phyloP scores from a whole-genome alignment of 1,140 invertebrate genomes.

The Ctenoplectra terminalis region DNA sequence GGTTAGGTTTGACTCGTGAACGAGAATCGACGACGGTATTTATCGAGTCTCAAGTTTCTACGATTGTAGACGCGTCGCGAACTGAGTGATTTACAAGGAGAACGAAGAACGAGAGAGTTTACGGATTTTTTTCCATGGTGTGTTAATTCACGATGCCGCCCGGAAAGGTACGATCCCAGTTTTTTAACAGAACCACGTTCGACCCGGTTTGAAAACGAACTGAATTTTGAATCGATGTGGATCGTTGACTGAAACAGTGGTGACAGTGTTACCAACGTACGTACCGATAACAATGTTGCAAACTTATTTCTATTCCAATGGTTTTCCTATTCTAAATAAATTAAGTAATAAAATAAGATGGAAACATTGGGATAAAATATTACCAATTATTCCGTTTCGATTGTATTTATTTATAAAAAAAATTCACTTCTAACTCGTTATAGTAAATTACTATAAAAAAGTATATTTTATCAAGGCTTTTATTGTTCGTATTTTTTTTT shows the following conservation, averaged over 20 bases:
- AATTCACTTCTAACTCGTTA: too few species aligned
- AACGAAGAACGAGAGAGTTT: not conserved
- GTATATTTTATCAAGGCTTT: not conserved
- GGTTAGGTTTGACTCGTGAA: not conserved
- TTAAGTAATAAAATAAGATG: too few species aligned
- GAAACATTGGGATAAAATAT: too few species aligned
- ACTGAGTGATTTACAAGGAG: not conserved
- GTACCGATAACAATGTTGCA: not conserved
- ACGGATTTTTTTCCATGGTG: not conserved
- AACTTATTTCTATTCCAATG: too few species aligned
- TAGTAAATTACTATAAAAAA: too few species aligned
- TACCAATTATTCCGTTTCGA: too few species aligned
- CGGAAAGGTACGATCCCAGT: not conserved
- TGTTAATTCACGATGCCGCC: not conserved
- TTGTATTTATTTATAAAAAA: too few species aligned
- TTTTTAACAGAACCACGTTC: not conserved
- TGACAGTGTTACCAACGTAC: not conserved
- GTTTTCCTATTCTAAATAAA: too few species aligned
- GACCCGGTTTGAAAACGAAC: not conserved
- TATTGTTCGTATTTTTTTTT: conserved; percentile 6
- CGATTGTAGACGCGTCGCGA: not conserved
- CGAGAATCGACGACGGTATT: not conserved
- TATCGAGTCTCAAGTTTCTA: not conserved
- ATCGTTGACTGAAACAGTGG: too few species aligned
- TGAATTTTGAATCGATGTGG: not conserved